phyloP scores from a whole-genome alignment of 2,888 invertebrate genomes.

The Notodonta ziczac region DNA sequence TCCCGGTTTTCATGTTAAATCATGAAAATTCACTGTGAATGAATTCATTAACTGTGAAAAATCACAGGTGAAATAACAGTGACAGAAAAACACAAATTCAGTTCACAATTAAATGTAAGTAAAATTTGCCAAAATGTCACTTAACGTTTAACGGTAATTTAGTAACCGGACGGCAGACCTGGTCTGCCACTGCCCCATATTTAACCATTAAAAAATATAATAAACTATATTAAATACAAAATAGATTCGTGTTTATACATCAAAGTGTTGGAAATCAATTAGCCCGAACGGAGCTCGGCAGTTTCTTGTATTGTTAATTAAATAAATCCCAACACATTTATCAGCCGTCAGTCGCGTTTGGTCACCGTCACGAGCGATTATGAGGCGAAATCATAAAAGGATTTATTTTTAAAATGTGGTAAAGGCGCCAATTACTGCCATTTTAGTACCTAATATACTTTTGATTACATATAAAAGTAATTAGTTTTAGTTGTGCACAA shows the following conservation, averaged over 20 bases:
- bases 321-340: conserved; percentile 52
- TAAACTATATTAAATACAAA: conserved; percentile 14
- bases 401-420: conserved; percentile 23
- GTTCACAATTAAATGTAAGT: no score
- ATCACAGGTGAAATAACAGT: no score
- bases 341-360: conserved; percentile 54
- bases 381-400: conserved; percentile 39
- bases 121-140: no score
- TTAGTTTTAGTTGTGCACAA: no score
- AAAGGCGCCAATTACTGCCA: conserved; percentile 4
- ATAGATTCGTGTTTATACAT: conserved; percentile 33
- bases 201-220: not conserved
- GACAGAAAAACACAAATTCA: no score
- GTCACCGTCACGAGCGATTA: conserved; percentile 63
- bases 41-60: no score
- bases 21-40: no score
- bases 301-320: conserved; percentile 49
- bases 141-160: no score
- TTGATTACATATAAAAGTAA: not conserved
- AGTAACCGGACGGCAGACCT: not conserved
- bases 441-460: not conserved
- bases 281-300: conserved; percentile 29
- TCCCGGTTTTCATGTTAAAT: no score
- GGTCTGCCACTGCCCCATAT: not conserved
- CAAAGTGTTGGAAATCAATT: conserved; percentile 42